Percentiles rank a stretch among this genome's conserved stretches.
phyloP scores from a whole-genome alignment of 30 jellyfish, hydroid and myxozoan genomes.

The Turritopsis rubra region DNA sequence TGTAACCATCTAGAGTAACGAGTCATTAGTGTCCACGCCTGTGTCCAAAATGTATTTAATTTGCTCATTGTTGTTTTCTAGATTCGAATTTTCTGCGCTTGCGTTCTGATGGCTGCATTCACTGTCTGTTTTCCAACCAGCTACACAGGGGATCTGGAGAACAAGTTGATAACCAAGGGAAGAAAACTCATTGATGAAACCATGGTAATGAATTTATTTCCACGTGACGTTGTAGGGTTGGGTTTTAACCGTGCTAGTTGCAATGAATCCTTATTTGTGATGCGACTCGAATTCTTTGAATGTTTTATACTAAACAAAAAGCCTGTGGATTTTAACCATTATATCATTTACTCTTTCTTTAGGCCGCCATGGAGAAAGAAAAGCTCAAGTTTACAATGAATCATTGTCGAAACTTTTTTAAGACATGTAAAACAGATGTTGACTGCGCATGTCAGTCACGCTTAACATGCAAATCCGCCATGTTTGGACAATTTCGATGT shows the following conservation, averaged over 20 bases:
- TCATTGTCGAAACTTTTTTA: background rate
- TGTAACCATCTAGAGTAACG: too few relatives aligned
- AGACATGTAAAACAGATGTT: background rate
- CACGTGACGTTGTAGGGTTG: background rate
- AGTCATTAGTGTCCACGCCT: too few relatives aligned
- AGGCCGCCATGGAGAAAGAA: background rate
- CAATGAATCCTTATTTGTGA: too few relatives aligned
- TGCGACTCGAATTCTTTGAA: too few relatives aligned
- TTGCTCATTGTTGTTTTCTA: background rate
- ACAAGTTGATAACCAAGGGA: background rate
- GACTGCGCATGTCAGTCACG: background rate
- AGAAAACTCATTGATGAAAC: background rate
- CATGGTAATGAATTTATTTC: background rate
- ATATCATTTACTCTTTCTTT: background rate
- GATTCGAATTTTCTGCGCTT: background rate
- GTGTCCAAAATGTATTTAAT: background rate
- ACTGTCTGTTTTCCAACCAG: background rate
- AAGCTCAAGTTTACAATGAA: background rate
- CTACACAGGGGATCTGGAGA: background rate
- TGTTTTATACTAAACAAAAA: too few relatives aligned
- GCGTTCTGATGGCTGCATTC: background rate
- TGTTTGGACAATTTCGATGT: background rate
- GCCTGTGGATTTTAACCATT: background rate
- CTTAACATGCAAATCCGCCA: background rate
- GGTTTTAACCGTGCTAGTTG: too few relatives aligned